Percentiles rank a stretch among this genome's conserved stretches.
Evolutionary conservation across 2,888 invertebrate species (phyloP).

Genomic region (Cheilosia impressa): DNA sequence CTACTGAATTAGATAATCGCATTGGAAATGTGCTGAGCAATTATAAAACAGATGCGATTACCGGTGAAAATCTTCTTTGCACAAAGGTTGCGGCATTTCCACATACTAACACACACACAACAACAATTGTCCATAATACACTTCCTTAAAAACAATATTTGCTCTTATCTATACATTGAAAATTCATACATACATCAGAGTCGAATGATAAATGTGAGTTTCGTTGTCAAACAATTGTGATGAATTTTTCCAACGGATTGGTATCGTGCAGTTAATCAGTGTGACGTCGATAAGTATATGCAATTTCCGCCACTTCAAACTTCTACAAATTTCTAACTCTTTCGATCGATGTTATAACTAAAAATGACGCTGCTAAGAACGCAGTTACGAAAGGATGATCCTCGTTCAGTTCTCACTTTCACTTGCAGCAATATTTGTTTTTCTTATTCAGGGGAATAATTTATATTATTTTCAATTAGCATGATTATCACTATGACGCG

Average conservation of each 20-base stretch:
- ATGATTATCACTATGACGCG: constrained; percentile 15
- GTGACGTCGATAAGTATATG: not conserved
- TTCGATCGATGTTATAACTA: not conserved
- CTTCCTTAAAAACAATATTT: not conserved
- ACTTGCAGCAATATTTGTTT: constrained; percentile 10
- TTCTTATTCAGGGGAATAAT: not conserved
- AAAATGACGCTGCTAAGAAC: not conserved
- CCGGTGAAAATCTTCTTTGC: not conserved
- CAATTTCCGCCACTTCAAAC: not conserved
- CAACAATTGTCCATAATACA: not conserved
- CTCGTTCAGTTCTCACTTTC: constrained; percentile 18
- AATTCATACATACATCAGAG: constrained; percentile 6
- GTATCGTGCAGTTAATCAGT: constrained; percentile 27
- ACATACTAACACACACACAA: not conserved
- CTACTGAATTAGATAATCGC: not conserved
- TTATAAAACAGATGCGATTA: not conserved
- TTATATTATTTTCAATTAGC: constrained; percentile 6
- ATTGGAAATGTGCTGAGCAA: not conserved
- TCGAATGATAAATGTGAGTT: not conserved
- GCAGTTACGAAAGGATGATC: not conserved
- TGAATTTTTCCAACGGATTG: not conserved
- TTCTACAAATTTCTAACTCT: too few relatives aligned
- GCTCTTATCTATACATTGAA: not conserved
- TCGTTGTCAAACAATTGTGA: constrained; percentile 23
- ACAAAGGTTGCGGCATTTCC: not conserved